phyloP scores from a whole-genome alignment of 2,113 vertebrate genomes.

The Scomber scombrus region DNA sequence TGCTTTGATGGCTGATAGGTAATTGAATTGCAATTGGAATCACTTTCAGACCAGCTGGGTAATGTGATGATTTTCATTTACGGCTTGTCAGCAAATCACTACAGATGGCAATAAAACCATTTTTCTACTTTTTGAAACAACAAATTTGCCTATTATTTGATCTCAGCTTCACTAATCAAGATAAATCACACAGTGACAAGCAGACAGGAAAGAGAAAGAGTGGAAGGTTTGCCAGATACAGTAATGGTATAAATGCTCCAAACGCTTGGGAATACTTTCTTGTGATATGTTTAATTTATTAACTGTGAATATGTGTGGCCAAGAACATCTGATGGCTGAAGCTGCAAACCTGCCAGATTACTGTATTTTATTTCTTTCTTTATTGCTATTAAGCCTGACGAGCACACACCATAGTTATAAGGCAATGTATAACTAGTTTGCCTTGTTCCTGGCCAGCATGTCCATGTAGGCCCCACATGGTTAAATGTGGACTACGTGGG shows the following conservation, averaged over 20 bases:
- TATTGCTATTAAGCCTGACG: not conserved
- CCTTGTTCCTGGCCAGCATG: no score
- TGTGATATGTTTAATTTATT: not conserved
- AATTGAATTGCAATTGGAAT: constrained; percentile 44
- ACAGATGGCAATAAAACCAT: constrained; percentile 9
- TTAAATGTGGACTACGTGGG: no score
- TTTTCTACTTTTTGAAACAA: constrained; percentile 20
- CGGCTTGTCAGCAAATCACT: constrained; percentile 18
- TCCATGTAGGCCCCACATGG: no score
- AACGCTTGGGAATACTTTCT: not conserved
- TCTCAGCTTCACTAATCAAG: not conserved
- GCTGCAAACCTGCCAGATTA: not conserved
- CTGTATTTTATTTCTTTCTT: no score
- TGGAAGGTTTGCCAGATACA: not conserved
- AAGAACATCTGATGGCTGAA: not conserved
- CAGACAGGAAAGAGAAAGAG: not conserved
- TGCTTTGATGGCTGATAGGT: constrained; percentile 37
- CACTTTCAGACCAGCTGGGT: constrained; percentile 11
- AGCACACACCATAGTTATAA: no score
- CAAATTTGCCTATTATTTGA: constrained; percentile 16
- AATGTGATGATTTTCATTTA: constrained; percentile 38
- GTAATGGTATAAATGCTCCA: not conserved
- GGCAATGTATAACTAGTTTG: no score
- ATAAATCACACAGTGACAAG: not conserved
- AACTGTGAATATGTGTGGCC: not conserved